Conservation (phyloP, 1,140 invertebrate species). For the Amyelois transitella region DNA sequence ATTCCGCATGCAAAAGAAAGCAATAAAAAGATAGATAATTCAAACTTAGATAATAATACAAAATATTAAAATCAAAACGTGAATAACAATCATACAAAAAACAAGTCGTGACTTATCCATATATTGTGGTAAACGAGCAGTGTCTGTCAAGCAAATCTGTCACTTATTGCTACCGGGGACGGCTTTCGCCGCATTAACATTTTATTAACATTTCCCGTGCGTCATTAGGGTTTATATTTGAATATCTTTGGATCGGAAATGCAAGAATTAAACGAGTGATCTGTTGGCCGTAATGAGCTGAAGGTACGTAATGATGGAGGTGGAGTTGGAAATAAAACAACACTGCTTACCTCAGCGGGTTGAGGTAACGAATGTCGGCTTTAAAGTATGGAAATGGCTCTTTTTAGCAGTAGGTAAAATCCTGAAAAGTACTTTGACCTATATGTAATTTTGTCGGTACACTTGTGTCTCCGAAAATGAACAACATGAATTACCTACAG, state of each 20-base stretch:
- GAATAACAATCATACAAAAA: constrained; percentile 38
- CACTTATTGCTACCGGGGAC: constrained; percentile 56
- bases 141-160: constrained; percentile 70
- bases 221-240: constrained; percentile 71
- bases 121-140: constrained; percentile 49
- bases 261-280: constrained; percentile 73
- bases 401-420: not conserved
- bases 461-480: too few relatives aligned
- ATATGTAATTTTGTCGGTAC: too few relatives aligned
- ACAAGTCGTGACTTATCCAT: constrained; percentile 65
- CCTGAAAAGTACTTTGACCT: too few relatives aligned
- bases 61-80: constrained; percentile 23
- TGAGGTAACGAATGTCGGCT: constrained; percentile 42
- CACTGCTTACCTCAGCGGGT: constrained; percentile 62
- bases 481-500: too few relatives aligned
- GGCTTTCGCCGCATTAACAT: constrained; percentile 69
- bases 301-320: constrained; percentile 66
- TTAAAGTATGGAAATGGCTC: constrained; percentile 27
- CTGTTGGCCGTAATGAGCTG: constrained; percentile 69
- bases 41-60: constrained; percentile 13
- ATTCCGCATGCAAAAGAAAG: too few relatives aligned
- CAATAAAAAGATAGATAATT: too few relatives aligned
- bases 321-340: constrained; percentile 56
- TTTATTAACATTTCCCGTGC: constrained; percentile 71
- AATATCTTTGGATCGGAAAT: constrained; percentile 72